phyloP scores from a whole-genome alignment of 2,797 vertebrate genomes.

The Chiloscyllium punctatum region DNA sequence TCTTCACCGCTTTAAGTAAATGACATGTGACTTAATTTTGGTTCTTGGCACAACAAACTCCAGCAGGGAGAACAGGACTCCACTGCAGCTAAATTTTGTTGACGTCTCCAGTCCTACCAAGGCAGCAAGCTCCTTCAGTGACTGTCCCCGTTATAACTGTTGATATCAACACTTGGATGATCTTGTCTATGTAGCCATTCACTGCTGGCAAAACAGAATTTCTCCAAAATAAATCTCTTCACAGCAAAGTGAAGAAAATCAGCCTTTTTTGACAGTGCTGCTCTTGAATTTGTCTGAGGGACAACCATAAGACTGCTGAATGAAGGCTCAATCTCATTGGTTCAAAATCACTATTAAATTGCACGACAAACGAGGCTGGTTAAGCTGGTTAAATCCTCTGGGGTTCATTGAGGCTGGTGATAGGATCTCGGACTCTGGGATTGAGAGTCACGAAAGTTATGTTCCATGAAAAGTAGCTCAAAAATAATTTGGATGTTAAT shows the following conservation, averaged over 20 bases:
- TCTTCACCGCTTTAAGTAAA: neutral
- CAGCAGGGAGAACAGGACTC: neutral
- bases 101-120: neutral
- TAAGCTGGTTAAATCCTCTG: neutral
- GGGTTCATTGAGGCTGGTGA: neutral
- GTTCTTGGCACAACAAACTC: neutral
- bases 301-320: neutral
- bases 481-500: neutral
- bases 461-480: neutral
- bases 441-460: neutral
- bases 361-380: neutral
- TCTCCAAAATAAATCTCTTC: neutral
- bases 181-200: neutral
- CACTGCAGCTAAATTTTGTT: neutral
- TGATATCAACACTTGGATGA: neutral
- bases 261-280: neutral
- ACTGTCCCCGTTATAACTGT: neutral
- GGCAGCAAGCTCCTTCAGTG: neutral
- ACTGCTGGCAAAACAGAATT: neutral
- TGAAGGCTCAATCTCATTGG: neutral
- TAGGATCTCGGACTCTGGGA: neutral
- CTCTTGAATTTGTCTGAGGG: neutral
- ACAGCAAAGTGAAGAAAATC: neutral
- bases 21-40: neutral
- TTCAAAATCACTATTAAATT: neutral